These are phyloP conservation scores for Drosophila colorata DNA, from an alignment of 2,888 invertebrate genomes.

Conservation along the genomic window DNA sequence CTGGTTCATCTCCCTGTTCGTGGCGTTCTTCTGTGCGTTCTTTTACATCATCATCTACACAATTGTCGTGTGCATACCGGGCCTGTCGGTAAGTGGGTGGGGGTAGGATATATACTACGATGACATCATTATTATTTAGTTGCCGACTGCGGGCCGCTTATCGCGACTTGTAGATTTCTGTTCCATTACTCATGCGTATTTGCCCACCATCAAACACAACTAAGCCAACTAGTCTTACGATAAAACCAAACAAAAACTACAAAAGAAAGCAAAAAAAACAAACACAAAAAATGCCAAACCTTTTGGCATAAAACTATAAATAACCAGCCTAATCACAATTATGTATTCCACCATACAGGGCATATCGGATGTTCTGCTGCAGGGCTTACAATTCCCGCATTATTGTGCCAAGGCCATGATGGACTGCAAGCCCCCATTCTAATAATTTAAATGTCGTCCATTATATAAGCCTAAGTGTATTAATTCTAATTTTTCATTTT, in stretches of 20 bases:
- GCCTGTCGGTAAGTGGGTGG: conserved; percentile 88
- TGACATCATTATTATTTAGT: conserved; percentile 39
- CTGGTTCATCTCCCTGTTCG: conserved; percentile 89
- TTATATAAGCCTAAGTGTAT: conserved; percentile 48
- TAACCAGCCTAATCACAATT: conserved; percentile 5
- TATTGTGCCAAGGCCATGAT: conserved; percentile 90
- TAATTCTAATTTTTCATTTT: conserved; percentile 44
- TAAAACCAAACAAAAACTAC: conserved; percentile 14
- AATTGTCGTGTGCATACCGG: conserved; percentile 89
- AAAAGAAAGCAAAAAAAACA: background rate
- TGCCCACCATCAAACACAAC: conserved; percentile 20
- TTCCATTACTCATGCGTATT: conserved; percentile 48
- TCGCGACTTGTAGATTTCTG: conserved; percentile 38
- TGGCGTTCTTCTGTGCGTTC: conserved; percentile 89
- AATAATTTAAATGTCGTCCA: conserved; percentile 31
- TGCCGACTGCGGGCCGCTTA: conserved; percentile 34
- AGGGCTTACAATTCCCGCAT: conserved; percentile 90
- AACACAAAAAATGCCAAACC: background rate
- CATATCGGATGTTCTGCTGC: conserved; percentile 88
- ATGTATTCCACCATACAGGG: conserved; percentile 86
- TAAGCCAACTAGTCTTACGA: conserved; percentile 28
- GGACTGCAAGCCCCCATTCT: conserved; percentile 87
- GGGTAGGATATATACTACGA: background rate
- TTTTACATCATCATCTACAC: conserved; percentile 89
- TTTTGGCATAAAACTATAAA: background rate